Evolutionary conservation across 2,797 vertebrate species (phyloP).

Genomic region (Eremophila alpestris): DNA sequence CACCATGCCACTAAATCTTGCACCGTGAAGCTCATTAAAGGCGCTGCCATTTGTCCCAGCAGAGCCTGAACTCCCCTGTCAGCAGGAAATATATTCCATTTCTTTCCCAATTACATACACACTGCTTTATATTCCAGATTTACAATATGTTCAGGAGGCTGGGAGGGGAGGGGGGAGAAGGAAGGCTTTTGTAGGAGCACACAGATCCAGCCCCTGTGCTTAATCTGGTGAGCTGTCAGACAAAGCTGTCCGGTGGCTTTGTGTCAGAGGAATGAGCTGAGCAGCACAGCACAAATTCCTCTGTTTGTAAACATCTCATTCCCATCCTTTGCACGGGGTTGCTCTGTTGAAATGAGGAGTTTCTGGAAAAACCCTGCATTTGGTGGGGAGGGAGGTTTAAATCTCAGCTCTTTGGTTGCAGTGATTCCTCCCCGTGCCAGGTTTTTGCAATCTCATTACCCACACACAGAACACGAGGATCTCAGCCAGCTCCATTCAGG

Average conservation of each 20-base stretch:
- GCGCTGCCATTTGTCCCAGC: neutral
- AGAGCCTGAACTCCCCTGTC: neutral
- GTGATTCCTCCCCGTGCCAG: neutral
- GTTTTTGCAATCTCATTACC: neutral
- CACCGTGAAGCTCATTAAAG: neutral
- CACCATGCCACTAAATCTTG: slow-evolving; percentile 10
- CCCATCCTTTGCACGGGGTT: neutral
- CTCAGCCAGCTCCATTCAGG: neutral
- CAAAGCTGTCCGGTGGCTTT: slow-evolving; percentile 37
- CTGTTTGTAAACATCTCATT: neutral
- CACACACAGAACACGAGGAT: neutral
- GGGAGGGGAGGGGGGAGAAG: neutral
- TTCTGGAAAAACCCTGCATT: neutral
- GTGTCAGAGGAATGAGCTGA: neutral
- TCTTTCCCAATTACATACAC: neutral
- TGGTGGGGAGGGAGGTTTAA: neutral
- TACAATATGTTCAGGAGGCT: neutral
- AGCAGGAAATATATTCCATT: slow-evolving; percentile 30
- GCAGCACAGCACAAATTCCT: neutral
- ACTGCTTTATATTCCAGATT: neutral
- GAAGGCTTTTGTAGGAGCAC: neutral
- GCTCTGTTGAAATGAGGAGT: neutral
- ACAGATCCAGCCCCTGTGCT: neutral
- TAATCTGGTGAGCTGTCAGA: slow-evolving; percentile 52
- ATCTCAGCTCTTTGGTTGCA: neutral